Evolutionary conservation across 30 jellyfish, hydroid and myxozoan species (phyloP).

Genomic region (Euphysa ruthae): DNA sequence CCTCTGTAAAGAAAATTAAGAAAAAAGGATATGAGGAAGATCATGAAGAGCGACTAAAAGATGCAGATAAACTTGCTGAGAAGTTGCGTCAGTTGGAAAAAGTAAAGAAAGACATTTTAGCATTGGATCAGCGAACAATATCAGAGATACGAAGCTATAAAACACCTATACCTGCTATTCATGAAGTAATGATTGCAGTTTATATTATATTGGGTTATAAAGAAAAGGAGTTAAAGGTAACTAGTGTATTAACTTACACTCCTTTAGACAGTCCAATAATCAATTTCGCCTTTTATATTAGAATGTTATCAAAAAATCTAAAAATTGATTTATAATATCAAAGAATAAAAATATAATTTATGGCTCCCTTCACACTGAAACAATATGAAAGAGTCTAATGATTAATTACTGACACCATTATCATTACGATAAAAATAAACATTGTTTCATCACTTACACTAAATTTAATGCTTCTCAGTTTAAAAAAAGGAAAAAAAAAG

Average conservation of each 20-base stretch:
- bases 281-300: neutral
- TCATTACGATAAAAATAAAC: too few relatives aligned
- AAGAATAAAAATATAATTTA: too few relatives aligned
- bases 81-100: conserved; percentile 58
- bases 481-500: too few relatives aligned
- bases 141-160: conserved; percentile 82
- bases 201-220: conserved; percentile 68
- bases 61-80: conserved; percentile 58
- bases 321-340: too few relatives aligned
- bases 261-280: too few relatives aligned
- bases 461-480: too few relatives aligned
- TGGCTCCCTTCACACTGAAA: too few relatives aligned
- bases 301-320: too few relatives aligned
- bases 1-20: conserved; percentile 50
- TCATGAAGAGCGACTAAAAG: conserved; percentile 46
- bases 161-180: conserved; percentile 81
- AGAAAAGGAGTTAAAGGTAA: conserved; percentile 79
- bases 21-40: conserved; percentile 55
- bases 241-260: neutral
- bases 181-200: conserved; percentile 72
- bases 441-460: too few relatives aligned
- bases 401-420: too few relatives aligned
- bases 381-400: too few relatives aligned
- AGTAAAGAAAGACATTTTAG: conserved; percentile 66
- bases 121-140: conserved; percentile 73